Evolutionary conservation across 2,888 invertebrate species (phyloP).

Genomic region (Gandaritis pyraliata): DNA sequence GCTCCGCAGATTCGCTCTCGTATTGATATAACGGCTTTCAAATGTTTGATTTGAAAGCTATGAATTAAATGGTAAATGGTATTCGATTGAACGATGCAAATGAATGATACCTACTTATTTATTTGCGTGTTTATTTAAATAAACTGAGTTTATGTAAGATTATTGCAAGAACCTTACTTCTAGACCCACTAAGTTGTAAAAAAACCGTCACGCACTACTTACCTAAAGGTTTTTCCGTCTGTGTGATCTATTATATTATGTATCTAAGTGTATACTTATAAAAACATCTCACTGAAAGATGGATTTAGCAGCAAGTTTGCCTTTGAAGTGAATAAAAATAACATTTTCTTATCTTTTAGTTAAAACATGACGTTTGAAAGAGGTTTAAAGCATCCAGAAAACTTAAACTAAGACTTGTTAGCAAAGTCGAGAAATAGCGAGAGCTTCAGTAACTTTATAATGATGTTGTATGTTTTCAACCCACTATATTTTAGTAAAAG

Average conservation of each 20-base stretch:
- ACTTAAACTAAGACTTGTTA: slow-evolving; percentile 2
- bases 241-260: no score
- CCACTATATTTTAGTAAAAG: neutral
- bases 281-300: no score
- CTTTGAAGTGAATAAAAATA: no score
- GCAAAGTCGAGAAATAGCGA: neutral
- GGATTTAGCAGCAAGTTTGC: no score
- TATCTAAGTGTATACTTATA: no score
- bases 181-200: no score
- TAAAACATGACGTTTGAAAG: neutral
- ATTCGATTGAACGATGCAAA: slow-evolving; percentile 6
- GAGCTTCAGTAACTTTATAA: slow-evolving; percentile 5
- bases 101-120: no score
- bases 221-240: no score
- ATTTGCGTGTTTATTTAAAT: no score
- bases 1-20: slow-evolving; percentile 10
- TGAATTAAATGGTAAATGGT: neutral
- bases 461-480: slow-evolving; percentile 7
- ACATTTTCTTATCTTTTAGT: no score
- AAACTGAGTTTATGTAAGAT: neutral
- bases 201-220: no score
- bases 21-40: slow-evolving; percentile 8
- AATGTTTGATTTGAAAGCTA: slow-evolving; percentile 9
- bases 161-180: no score
- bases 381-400: neutral